Evolutionary conservation across 1,140 invertebrate genomes (phyloP), one percentile per base, ranked within the genome.

Genomic region (Ruditapes philippinarum): DNA sequence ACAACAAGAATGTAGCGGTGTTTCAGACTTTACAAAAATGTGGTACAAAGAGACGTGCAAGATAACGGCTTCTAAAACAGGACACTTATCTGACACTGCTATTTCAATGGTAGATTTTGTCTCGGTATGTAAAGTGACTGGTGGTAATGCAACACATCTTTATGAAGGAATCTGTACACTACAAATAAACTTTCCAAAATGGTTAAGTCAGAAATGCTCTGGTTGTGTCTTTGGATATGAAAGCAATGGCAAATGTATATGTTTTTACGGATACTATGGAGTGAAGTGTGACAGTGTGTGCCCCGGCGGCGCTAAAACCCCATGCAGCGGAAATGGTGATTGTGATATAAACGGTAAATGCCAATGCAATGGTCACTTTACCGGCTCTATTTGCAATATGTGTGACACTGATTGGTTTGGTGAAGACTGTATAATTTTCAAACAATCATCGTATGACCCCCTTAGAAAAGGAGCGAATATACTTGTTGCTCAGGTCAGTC

Each of bases 261-360:
- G 92, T 65, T 86, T 88, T 36, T 68, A 70, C 62, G 92, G 92
- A 5, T 93, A 90, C 82, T 92, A 91, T 82, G 92, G 92, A 11
- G n/a, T 22, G 19, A 42, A 76, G 7, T 93, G 92, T 57, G 57
- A 91, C 22, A 68, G 68, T 19, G 49, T 74, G 0, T 93, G 92
- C 78, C 90, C 92, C 7, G 90, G 90, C 36, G 90, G 91, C 1
- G 62, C 51, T n/a, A 54, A 22, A 31, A 89, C 68, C 25, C 90
- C 91, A 19, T 93, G 92, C 80, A 91, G 62, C 78, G 68, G 84
- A 14, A 89, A 92, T 81, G 92, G 92, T 70, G 49, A 33, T 31
- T 93, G 92, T 87, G 68, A 70, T 12, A 70, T 36, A 0, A 70
- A 68, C 68, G 92, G 92, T 5, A 42, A 19, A 0, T 93, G 92